phyloP scores from a whole-genome alignment of 2,888 invertebrate species.

The Phrixothrix hirtus region DNA sequence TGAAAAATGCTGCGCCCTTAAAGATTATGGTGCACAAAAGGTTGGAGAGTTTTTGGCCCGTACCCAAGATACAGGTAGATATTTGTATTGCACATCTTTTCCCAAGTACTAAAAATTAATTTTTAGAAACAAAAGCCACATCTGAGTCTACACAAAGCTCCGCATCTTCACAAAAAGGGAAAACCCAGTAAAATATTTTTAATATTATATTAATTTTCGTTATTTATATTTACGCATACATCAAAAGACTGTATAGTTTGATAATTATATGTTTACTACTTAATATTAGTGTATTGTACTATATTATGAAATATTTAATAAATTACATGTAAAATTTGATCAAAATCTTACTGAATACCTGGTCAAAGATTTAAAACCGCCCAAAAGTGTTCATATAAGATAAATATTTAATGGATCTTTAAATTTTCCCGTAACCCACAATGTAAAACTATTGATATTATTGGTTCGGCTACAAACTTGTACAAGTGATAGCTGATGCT shows the following conservation, averaged over 20 bases:
- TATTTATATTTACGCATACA: neutral
- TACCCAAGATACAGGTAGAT: slow-evolving; percentile 12
- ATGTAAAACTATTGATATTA: too few relatives aligned
- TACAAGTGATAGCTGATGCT: too few relatives aligned
- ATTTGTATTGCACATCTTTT: neutral
- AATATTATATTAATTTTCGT: neutral
- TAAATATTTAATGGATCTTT: too few relatives aligned
- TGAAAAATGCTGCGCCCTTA: slow-evolving; percentile 43
- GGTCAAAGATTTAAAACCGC: neutral
- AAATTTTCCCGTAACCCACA: neutral
- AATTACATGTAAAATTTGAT: too few relatives aligned
- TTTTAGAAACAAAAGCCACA: slow-evolving; percentile 3
- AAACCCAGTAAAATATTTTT: neutral
- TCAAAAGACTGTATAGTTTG: neutral
- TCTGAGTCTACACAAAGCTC: slow-evolving; percentile 32
- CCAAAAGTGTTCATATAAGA: too few relatives aligned
- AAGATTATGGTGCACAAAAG: slow-evolving; percentile 45
- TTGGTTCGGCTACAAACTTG: too few relatives aligned
- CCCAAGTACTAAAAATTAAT: slow-evolving; percentile 1
- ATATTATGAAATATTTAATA: too few relatives aligned
- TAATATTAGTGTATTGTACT: neutral
- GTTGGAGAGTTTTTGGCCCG: slow-evolving; percentile 44
- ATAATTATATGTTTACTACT: neutral
- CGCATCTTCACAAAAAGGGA: slow-evolving; percentile 17
- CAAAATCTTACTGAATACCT: too few relatives aligned